Evolutionary conservation across 2,888 invertebrate genomes (phyloP).

Genomic region (Pachydiplax longipennis): DNA sequence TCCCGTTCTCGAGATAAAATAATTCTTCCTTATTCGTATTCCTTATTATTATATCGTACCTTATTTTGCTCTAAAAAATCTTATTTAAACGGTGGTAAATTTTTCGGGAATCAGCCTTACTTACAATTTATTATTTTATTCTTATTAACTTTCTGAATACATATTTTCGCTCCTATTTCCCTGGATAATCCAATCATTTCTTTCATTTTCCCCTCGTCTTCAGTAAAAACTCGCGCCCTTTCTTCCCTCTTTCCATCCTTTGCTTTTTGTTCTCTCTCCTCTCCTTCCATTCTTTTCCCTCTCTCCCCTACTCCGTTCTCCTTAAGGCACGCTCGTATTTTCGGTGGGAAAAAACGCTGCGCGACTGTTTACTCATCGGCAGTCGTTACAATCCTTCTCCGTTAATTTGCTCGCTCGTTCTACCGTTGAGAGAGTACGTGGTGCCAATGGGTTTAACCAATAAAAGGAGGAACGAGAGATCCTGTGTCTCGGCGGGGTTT

Average conservation of each 20-base stretch:
- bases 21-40: no score
- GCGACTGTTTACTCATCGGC: not conserved
- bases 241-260: not conserved
- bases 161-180: no score
- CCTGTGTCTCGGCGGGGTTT: not conserved
- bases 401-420: not conserved
- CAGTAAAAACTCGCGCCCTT: not conserved
- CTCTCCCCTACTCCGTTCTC: not conserved
- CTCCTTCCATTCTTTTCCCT: not conserved
- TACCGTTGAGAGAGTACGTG: not conserved
- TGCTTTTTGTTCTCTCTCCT: not conserved
- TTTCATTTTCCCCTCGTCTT: not conserved
- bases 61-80: no score
- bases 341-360: not conserved
- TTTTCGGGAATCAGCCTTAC: no score
- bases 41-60: no score
- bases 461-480: not conserved
- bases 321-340: not conserved
- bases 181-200: not conserved
- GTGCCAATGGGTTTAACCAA: not conserved
- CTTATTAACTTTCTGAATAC: not conserved
- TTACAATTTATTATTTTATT: not conserved
- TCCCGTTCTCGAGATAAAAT: no score
- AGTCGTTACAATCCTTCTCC: not conserved
- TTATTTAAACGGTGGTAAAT: no score